phyloP scores from a whole-genome alignment of 2,113 vertebrate genomes.

The Alligator sinensis region DNA sequence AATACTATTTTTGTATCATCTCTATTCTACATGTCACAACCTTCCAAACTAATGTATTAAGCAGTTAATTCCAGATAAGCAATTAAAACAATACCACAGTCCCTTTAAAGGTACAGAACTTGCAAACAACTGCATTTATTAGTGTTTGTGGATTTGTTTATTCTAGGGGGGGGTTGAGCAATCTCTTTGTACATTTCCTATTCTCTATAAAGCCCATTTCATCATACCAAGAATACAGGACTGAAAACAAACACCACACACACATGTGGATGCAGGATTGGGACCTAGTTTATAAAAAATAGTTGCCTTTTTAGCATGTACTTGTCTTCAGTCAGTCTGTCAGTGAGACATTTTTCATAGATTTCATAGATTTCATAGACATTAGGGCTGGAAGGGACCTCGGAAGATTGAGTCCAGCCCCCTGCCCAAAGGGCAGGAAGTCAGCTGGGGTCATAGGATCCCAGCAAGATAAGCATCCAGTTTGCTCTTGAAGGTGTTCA shows the following conservation, averaged over 20 bases:
- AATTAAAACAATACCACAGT: not conserved
- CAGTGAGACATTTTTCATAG: not conserved
- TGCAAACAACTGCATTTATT: not conserved
- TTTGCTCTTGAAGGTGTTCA: no score
- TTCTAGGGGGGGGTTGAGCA: not conserved
- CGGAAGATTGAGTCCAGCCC: not conserved
- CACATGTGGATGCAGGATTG: accelerated
- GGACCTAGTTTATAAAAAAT: not conserved
- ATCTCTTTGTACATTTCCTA: accelerated
- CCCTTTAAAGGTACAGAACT: not conserved
- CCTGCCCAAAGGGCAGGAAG: no score
- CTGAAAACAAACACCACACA: not conserved
- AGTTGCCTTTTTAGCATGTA: not conserved
- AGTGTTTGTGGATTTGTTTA: accelerated
- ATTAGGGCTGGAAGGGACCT: no score
- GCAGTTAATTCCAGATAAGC: not conserved
- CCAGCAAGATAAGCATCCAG: no score
- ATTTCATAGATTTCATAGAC: no score
- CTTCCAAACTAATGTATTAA: not conserved
- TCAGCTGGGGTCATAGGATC: no score
- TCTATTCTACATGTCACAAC: not conserved
- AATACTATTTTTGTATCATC: not conserved
- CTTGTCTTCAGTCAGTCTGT: not conserved
- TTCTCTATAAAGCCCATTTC: not conserved
- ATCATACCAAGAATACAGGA: not conserved